Conservation (phyloP, 1,140 invertebrate genomes). For the Brachionus rotundiformis region DNA sequence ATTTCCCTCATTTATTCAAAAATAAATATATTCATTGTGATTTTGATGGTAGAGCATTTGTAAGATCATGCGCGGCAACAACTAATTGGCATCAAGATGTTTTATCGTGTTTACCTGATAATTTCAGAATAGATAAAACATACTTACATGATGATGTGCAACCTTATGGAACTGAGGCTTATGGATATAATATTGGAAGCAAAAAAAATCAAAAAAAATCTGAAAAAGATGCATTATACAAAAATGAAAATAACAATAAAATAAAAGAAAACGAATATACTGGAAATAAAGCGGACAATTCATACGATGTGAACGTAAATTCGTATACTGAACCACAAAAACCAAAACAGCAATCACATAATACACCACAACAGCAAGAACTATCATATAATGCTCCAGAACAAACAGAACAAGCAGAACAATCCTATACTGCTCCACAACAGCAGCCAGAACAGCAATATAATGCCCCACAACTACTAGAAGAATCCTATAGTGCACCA, state of each 20-base stretch:
- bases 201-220: not conserved
- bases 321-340: too few relatives aligned
- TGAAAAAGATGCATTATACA: too few relatives aligned
- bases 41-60: slow-evolving; percentile 50
- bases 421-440: not conserved
- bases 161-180: slow-evolving; percentile 20
- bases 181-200: slow-evolving; percentile 17
- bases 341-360: not conserved
- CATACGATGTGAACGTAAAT: too few relatives aligned
- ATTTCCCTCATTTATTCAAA: slow-evolving; percentile 28
- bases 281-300: too few relatives aligned
- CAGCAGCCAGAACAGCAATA: not conserved
- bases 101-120: slow-evolving; percentile 38
- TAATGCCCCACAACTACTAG: not conserved
- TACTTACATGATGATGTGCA: slow-evolving; percentile 20
- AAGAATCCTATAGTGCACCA: too few relatives aligned
- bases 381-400: not conserved
- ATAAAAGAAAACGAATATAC: too few relatives aligned
- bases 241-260: too few relatives aligned
- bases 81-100: slow-evolving; percentile 45
- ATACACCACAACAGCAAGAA: not conserved
- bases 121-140: not conserved
- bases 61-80: slow-evolving; percentile 25
- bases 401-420: not conserved
- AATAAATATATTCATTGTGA: slow-evolving; percentile 52